Base-by-base conservation (phyloP, 2,888 invertebrate species). In the Junonia oenone region DNA sequence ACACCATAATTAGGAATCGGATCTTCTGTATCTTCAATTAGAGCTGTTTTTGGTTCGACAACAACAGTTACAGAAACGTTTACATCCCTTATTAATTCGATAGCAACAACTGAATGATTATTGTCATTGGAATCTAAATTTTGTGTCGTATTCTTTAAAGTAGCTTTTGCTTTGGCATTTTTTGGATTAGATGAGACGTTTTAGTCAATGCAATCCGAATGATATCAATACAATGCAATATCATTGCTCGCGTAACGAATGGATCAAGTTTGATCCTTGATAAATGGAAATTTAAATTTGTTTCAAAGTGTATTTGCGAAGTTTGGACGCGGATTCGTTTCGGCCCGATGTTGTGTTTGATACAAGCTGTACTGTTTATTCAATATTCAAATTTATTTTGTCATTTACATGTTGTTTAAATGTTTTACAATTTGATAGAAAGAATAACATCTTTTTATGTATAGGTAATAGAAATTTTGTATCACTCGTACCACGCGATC, bases 271-370 rank as follows among this genome's bases (percentile, higher is more conserved):
- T 79, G 73, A 76, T 78, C 68, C 73, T 69, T 77, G 79, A 81
- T 78, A 79, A 81, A 84, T 81, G 75, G 69, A 76, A 77, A 80
- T 83, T 80, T 77, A 75, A 80, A 82, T 78, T 79, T 78, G 78
- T 75, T 76, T 71, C 67, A 68, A 71, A 72, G 67, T 72, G 72
- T 78, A 64, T 69, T 66, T 66, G 73, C 68, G 75, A 69, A 71
- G 68, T 76, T 68, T 62, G 62, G 64, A 68, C 67, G 55, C 51
- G 61, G 58, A 77, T 78, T 75, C 59, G 76, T 65, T 64, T 71
- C 72, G 75, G 70, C 31, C 45, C 43, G 47, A 29, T 45, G 51
- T 48, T 38, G 22, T 33, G 48, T 51, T 55, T 48, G 48, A 19
- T 29, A 58, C 40, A 55, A 55, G 43, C 54, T 54, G 51, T 19